Conservation (phyloP, 2,888 invertebrate species). For the Griposia aprilina region DNA sequence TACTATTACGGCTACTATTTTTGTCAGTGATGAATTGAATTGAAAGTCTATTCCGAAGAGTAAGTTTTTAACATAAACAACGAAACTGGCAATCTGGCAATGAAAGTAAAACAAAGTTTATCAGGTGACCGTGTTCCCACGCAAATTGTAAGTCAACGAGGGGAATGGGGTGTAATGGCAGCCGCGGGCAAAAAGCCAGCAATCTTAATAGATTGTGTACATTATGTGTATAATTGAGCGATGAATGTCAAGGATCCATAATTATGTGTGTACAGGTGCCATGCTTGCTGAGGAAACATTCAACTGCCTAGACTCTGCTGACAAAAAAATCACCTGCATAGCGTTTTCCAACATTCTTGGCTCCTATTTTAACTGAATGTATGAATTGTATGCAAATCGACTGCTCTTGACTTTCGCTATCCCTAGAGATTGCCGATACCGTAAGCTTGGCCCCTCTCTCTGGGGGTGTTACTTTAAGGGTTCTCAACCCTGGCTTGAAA, state of each 20-base stretch:
- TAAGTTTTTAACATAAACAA: slow-evolving; percentile 42
- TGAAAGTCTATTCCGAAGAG: slow-evolving; percentile 13
- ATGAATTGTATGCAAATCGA: slow-evolving; percentile 27
- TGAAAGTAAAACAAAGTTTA: slow-evolving; percentile 60
- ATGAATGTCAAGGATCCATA: slow-evolving; percentile 38
- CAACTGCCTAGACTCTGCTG: slow-evolving; percentile 4
- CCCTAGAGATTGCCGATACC: slow-evolving; percentile 38
- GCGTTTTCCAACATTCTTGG: neutral
- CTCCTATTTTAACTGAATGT: neutral
- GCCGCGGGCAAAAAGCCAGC: slow-evolving; percentile 41
- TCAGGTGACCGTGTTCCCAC: slow-evolving; percentile 50
- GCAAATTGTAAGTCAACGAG: slow-evolving; percentile 55
- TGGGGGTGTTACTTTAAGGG: neutral
- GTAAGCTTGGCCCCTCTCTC: slow-evolving; percentile 23
- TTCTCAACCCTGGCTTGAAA: slow-evolving; percentile 15
- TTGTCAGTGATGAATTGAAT: neutral
- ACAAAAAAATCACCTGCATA: neutral
- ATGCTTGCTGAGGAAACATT: slow-evolving; percentile 20
- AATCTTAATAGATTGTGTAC: slow-evolving; percentile 48
- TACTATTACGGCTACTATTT: neutral
- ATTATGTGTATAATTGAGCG: slow-evolving; percentile 33
- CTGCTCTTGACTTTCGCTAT: slow-evolving; percentile 22
- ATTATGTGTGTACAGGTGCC: slow-evolving; percentile 15
- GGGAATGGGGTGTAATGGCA: slow-evolving; percentile 33
- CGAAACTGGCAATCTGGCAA: slow-evolving; percentile 39